Base-by-base conservation (phyloP, 1,140 invertebrate species). In the Danaus plexippus region DNA sequence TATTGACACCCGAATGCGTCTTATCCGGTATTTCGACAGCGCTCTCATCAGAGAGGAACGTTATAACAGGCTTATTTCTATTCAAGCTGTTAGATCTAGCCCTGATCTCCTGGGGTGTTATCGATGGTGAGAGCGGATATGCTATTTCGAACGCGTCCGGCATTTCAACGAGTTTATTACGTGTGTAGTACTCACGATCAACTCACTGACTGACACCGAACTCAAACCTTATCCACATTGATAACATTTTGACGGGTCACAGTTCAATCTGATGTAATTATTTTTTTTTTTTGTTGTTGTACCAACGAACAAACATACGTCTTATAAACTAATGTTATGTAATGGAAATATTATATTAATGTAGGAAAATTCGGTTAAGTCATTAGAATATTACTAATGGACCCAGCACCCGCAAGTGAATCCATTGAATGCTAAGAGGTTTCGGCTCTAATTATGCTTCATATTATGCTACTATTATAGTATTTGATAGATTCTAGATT, bases 81-180 rank as follows among this genome's bases (percentile, higher is more conserved):
- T 82, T 82, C 7, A 85, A 80, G 0, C 88, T 89, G 69, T 89
- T 89, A 3, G 88, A 87, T 59, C 88, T 81, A 58, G 88, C 87
- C 64, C 88, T 84, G 57, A 89, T 78, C 13, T 88, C 84, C 67
- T 86, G 72, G 10, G 88, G 80, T 46, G 79, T 86, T 11, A 88
- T 61, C 2, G 75, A 59, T n/a, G 87, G 85, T 3, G 15, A 15
- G 3, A 32, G 22, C 22, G 88, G 89, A 70, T 89, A 88, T 11
- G 85, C 77, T 58, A 74, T 80, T 67, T 89, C 88, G 57, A 89
- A 88, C 22, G 66, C 80, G 64, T 87, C 80, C 11, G 84, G 80
- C 81, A 87, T 85, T 73, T 71, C 73, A 49, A 51, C 15, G 15
- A 15, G 15, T 15, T 46, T 15, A 50, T 40, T 53, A 53, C 22